phyloP scores from a whole-genome alignment of 2,888 invertebrate species.

The Drosophila nr. perissopoda region DNA sequence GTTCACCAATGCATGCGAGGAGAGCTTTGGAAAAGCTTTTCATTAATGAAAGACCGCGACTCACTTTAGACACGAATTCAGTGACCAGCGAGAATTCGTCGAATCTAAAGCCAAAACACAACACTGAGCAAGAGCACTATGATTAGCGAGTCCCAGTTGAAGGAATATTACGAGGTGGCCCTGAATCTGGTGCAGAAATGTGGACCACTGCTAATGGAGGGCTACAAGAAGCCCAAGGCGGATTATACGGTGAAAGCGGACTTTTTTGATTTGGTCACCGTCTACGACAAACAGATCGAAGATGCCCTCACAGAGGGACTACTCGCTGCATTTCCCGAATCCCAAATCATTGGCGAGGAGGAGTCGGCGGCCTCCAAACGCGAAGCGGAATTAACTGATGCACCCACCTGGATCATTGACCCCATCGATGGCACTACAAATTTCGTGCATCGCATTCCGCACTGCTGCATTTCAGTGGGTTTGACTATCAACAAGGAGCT shows the following conservation, averaged over 20 bases:
- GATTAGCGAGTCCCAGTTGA: constrained; percentile 65
- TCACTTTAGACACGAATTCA: constrained; percentile 32
- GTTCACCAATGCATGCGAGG: constrained; percentile 34
- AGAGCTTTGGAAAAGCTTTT: constrained; percentile 55
- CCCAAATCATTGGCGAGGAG: constrained; percentile 93
- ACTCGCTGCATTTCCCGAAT: constrained; percentile 87
- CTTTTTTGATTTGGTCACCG: constrained; percentile 91
- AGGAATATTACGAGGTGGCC: constrained; percentile 81
- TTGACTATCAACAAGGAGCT: constrained; percentile 87
- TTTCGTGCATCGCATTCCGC: constrained; percentile 90
- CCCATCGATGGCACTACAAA: constrained; percentile 96
- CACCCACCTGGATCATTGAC: constrained; percentile 94
- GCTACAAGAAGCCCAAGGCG: constrained; percentile 80
- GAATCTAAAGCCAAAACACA: constrained; percentile 17
- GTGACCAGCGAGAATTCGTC: constrained; percentile 34
- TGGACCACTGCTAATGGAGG: constrained; percentile 82
- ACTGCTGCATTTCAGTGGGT: constrained; percentile 90
- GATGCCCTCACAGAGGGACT: constrained; percentile 88
- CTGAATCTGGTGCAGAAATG: constrained; percentile 82
- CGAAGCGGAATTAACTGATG: constrained; percentile 87
- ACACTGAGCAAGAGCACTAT: constrained; percentile 46
- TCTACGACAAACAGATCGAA: constrained; percentile 92
- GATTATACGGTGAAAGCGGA: constrained; percentile 86
- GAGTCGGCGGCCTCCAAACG: constrained; percentile 80
- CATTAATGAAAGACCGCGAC: constrained; percentile 17